phyloP scores from a whole-genome alignment of 2,797 vertebrate species.

The Dendrocincla fuliginosa region DNA sequence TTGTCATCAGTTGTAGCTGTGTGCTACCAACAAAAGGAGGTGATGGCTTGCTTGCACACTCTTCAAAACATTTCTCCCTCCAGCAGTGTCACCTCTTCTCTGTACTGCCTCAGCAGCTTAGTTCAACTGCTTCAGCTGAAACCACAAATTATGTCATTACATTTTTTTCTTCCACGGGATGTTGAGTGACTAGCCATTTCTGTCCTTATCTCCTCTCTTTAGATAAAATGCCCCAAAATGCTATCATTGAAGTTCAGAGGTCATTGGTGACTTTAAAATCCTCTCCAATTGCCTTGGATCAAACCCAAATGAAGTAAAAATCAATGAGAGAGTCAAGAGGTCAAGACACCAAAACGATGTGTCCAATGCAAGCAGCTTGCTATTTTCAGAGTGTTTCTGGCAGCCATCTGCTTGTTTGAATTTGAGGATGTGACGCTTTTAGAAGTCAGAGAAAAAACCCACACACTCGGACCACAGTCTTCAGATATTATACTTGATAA shows the following conservation, averaged over 20 bases:
- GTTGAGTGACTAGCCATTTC: neutral
- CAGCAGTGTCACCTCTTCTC: neutral
- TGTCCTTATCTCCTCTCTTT: neutral
- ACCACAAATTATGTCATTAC: neutral
- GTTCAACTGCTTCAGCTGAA: neutral
- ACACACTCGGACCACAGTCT: neutral
- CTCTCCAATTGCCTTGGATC: neutral
- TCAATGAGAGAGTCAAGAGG: neutral
- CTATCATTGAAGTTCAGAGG: neutral
- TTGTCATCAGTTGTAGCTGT: neutral
- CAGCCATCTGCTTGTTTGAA: conserved; percentile 34
- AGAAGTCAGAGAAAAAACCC: conserved; percentile 12
- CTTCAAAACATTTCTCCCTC: neutral
- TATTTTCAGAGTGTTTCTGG: neutral
- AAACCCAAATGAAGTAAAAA: conserved; percentile 15
- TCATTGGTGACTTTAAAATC: neutral
- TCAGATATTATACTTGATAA: conserved; percentile 25
- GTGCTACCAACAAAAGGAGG: neutral
- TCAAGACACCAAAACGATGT: neutral
- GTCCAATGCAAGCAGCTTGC: neutral
- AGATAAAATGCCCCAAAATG: conserved; percentile 11
- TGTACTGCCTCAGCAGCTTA: neutral
- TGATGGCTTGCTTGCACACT: neutral
- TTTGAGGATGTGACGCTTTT: conserved; percentile 6
- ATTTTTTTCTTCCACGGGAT: neutral